These are phyloP conservation scores for Synanthedon vespiformis DNA, from an alignment of 2,888 invertebrate species.

Conservation along the genomic window DNA sequence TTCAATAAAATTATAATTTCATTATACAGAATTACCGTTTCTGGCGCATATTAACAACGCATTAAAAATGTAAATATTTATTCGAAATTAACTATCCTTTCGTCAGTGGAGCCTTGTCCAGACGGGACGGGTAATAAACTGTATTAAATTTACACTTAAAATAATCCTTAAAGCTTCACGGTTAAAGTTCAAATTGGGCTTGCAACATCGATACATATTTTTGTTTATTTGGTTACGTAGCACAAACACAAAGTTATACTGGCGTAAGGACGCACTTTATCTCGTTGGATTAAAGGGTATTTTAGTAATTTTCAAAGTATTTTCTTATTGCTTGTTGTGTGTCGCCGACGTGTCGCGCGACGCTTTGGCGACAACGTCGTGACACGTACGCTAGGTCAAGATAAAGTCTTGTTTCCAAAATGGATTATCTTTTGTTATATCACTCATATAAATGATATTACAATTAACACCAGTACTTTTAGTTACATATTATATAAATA, in stretches of 20 bases:
- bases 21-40: not conserved
- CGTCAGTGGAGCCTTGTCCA: not conserved
- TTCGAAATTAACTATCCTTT: not conserved
- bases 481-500: no score
- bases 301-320: not conserved
- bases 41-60: not conserved
- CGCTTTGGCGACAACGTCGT: conserved; percentile 5
- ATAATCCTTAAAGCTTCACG: no score
- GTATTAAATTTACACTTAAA: no score
- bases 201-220: no score
- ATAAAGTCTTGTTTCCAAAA: not conserved
- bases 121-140: not conserved
- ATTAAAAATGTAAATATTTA: not conserved
- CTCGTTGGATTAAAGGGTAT: not conserved
- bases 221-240: not conserved
- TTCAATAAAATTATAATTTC: not conserved
- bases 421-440: no score
- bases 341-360: conserved; percentile 3
- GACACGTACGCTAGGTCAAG: conserved; percentile 6
- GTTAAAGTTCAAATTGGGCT: no score
- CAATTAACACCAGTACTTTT: no score
- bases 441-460: no score
- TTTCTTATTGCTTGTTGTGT: not conserved
- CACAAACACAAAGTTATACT: not conserved
- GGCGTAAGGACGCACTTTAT: not conserved